These are phyloP conservation scores for Phalacrocorax aristotelis DNA, from an alignment of 2,113 vertebrate genomes.

Conservation along the genomic window DNA sequence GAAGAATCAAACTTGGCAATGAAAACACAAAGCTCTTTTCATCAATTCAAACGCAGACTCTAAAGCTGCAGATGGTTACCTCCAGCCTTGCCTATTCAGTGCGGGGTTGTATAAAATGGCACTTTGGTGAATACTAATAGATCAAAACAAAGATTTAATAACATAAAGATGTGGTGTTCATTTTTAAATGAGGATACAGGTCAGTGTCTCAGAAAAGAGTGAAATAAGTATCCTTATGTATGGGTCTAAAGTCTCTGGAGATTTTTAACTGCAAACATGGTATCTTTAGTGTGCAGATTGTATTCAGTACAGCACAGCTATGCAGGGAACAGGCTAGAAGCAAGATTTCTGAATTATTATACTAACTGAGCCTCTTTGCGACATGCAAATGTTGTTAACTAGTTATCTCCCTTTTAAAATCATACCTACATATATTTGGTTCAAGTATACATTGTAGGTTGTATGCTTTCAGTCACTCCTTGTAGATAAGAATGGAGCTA, in stretches of 20 bases:
- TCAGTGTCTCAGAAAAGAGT: conserved; percentile 79
- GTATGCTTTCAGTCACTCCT: not conserved
- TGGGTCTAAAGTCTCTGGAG: conserved; percentile 76
- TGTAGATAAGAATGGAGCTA: conserved; percentile 19
- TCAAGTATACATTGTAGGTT: conserved; percentile 13
- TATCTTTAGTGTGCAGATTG: conserved; percentile 66
- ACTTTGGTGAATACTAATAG: conserved; percentile 84
- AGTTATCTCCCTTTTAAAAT: conserved; percentile 48
- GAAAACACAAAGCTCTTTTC: conserved; percentile 88
- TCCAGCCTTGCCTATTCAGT: conserved; percentile 79
- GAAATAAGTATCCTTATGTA: conserved; percentile 73
- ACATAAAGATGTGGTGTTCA: conserved; percentile 77
- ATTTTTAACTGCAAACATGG: conserved; percentile 70
- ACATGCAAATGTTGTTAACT: conserved; percentile 10
- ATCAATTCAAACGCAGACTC: conserved; percentile 77
- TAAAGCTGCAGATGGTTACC: conserved; percentile 84
- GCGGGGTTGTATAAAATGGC: conserved; percentile 76
- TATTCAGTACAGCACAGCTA: conserved; percentile 53
- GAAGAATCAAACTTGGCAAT: conserved; percentile 88
- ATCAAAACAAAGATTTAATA: conserved; percentile 86
- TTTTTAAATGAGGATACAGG: conserved; percentile 79
- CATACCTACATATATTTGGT: not conserved
- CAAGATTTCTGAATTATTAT: conserved; percentile 35
- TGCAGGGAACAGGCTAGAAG: conserved; percentile 42
- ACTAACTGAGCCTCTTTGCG: conserved; percentile 14